These are phyloP conservation scores for Scaptomyza reducta DNA, from an alignment of 2,888 invertebrate species.

Conservation along the genomic window DNA sequence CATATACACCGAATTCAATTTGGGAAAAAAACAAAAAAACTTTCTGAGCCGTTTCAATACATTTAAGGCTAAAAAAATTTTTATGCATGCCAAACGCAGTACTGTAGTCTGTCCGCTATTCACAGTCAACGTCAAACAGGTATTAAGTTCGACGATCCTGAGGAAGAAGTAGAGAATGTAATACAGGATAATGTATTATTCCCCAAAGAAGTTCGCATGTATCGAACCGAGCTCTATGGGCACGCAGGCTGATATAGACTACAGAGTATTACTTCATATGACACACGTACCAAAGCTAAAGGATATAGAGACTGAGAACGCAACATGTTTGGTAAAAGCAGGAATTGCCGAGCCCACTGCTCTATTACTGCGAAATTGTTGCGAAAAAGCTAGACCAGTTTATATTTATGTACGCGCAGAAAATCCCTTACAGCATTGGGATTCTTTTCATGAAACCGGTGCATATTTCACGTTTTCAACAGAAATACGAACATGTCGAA, in stretches of 20 bases:
- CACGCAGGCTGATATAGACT: constrained; percentile 41
- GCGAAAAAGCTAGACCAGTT: constrained; percentile 30
- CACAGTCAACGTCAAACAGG: background rate
- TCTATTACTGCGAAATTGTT: constrained; percentile 38
- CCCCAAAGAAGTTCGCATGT: constrained; percentile 43
- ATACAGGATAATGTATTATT: constrained; percentile 38
- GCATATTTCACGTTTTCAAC: constrained; percentile 43
- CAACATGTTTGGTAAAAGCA: constrained; percentile 29
- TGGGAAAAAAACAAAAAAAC: constrained; percentile 25
- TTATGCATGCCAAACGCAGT: constrained; percentile 5
- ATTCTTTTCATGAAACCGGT: constrained; percentile 13
- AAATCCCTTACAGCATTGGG: constrained; percentile 11
- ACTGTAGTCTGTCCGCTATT: background rate
- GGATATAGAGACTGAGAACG: constrained; percentile 25
- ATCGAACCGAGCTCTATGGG: constrained; percentile 43
- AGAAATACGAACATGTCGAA: constrained; percentile 43
- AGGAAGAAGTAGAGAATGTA: constrained; percentile 46
- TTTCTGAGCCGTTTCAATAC: constrained; percentile 42
- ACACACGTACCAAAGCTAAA: constrained; percentile 32
- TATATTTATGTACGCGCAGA: constrained; percentile 41
- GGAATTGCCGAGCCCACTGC: constrained; percentile 13
- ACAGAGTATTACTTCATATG: constrained; percentile 37
- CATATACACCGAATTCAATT: constrained; percentile 30
- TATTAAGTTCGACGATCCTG: constrained; percentile 45
- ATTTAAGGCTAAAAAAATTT: constrained; percentile 39